phyloP scores from a whole-genome alignment of 2,888 invertebrate species.

The Dorcus parallelipipedus region DNA sequence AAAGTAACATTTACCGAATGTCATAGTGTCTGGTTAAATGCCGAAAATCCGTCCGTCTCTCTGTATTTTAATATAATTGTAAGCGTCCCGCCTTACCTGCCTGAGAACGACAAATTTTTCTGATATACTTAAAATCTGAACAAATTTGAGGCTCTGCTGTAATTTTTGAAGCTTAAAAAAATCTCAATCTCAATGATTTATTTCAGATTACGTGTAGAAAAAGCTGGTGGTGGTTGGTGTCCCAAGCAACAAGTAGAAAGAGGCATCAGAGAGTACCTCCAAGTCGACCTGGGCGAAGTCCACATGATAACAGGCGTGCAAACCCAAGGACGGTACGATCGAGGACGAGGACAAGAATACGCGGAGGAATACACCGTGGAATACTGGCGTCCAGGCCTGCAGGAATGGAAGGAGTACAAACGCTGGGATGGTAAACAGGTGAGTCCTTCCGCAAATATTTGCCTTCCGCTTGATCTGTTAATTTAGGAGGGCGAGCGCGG shows the following conservation, averaged over 20 bases:
- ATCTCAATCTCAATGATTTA: constrained; percentile 11
- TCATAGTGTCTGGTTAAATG: too few relatives aligned
- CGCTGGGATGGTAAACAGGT: constrained; percentile 67
- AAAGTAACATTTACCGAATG: too few relatives aligned
- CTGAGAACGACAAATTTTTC: too few relatives aligned
- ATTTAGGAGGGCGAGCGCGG: too few relatives aligned
- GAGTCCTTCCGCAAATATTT: constrained; percentile 27
- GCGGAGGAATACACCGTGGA: constrained; percentile 68
- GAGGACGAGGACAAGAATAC: constrained; percentile 72
- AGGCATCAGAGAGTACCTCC: constrained; percentile 64
- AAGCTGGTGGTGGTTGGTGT: constrained; percentile 76
- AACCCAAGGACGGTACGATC: constrained; percentile 74
- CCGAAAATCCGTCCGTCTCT: too few relatives aligned
- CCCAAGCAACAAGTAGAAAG: constrained; percentile 64
- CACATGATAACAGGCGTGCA: constrained; percentile 68
- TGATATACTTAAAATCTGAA: too few relatives aligned
- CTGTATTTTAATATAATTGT: too few relatives aligned
- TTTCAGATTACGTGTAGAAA: constrained; percentile 64
- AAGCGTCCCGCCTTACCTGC: too few relatives aligned
- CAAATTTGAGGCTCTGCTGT: too few relatives aligned
- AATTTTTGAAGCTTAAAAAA: too few relatives aligned
- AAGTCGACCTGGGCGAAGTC: constrained; percentile 59
- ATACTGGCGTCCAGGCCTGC: constrained; percentile 59
- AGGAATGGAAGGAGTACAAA: constrained; percentile 62
- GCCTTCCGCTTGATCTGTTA: too few relatives aligned